A percentile compares a stretch with the other conserved stretches of the same genome.
These are phyloP conservation scores for Peromyscus californicus DNA, from an alignment of 2,113 vertebrate species.

Conservation along the genomic window DNA sequence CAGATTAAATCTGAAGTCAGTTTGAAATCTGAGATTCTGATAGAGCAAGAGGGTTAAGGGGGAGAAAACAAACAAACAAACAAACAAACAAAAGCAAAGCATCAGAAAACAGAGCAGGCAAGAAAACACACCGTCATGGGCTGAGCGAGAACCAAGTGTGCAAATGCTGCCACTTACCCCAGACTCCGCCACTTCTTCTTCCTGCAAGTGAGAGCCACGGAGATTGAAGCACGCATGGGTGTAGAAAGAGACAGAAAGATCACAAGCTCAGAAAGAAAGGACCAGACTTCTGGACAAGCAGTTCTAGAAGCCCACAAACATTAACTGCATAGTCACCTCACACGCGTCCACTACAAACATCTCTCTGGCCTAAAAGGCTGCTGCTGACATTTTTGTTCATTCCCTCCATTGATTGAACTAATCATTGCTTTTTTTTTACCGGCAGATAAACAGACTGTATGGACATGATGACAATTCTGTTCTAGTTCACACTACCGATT, in stretches of 20 bases:
- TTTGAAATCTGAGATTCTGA: constrained; percentile 76
- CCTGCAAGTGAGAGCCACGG: constrained; percentile 97
- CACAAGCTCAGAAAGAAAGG: constrained; percentile 97
- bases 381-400: background rate
- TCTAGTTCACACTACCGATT: background rate
- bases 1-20: constrained; percentile 83
- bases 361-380: constrained; percentile 61
- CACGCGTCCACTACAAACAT: constrained; percentile 58
- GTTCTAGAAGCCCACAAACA: constrained; percentile 89
- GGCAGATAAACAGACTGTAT: background rate
- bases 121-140: constrained; percentile 83
- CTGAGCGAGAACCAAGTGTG: constrained; percentile 81
- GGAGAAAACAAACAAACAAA: constrained; percentile 63
- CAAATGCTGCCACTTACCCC: constrained; percentile 95
- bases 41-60: constrained; percentile 86
- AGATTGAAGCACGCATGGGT: constrained; percentile 94
- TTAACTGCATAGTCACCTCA: constrained; percentile 76
- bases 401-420: background rate
- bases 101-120: constrained; percentile 86
- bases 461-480: background rate
- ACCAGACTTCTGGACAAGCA: constrained; percentile 91
- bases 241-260: constrained; percentile 92
- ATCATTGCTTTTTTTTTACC: background rate
- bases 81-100: constrained; percentile 77
- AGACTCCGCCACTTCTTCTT: constrained; percentile 99